Conservation (phyloP, 1,140 invertebrate genomes). For the Cylas formicarius region DNA sequence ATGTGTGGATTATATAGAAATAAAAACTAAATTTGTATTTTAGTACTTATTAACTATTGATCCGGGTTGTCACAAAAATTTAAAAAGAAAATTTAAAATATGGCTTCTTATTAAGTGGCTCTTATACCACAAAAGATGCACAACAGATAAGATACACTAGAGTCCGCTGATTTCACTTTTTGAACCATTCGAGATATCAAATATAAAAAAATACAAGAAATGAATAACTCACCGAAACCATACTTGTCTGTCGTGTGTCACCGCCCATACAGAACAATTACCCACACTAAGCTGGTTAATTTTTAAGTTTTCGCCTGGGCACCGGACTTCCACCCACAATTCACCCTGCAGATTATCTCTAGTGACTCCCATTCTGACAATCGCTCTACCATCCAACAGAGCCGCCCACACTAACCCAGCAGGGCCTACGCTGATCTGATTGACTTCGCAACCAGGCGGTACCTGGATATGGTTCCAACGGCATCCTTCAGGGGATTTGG, state of each 20-base stretch:
- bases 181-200: no score
- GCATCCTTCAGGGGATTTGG: constrained; percentile 73
- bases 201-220: not conserved
- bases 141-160: no score
- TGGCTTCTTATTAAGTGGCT: no score
- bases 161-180: no score
- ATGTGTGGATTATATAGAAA: no score
- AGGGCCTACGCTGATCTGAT: constrained; percentile 73
- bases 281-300: constrained; percentile 76
- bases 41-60: no score
- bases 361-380: constrained; percentile 60
- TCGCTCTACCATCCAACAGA: constrained; percentile 69
- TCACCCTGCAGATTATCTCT: constrained; percentile 47
- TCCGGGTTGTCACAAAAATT: no score
- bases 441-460: constrained; percentile 68
- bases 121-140: no score
- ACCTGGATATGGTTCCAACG: constrained; percentile 72
- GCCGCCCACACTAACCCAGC: constrained; percentile 80
- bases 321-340: constrained; percentile 72
- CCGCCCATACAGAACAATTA: constrained; percentile 77
- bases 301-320: constrained; percentile 60
- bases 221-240: constrained; percentile 69
- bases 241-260: constrained; percentile 75
- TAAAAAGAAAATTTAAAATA: no score
- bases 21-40: no score